Evolutionary conservation across 1,140 invertebrate genomes (phyloP).

Genomic region (Pectinophora gossypiella): DNA sequence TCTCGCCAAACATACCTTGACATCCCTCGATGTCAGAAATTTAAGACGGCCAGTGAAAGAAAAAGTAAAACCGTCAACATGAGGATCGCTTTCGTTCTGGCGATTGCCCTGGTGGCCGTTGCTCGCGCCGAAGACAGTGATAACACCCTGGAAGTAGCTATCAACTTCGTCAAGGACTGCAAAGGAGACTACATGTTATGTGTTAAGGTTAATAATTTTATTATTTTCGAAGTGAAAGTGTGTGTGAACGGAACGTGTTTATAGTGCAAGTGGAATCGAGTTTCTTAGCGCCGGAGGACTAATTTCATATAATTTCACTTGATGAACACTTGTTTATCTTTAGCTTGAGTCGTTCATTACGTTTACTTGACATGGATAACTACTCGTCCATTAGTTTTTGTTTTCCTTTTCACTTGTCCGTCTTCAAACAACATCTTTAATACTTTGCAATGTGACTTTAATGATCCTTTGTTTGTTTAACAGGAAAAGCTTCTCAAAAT

Average conservation of each 20-base stretch:
- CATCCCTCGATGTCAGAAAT: conserved; percentile 60
- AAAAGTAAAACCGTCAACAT: conserved; percentile 43
- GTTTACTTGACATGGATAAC: no score
- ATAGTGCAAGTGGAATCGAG: neutral
- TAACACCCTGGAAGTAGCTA: conserved; percentile 50
- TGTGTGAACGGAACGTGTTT: conserved; percentile 23
- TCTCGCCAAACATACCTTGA: conserved; percentile 56
- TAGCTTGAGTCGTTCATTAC: no score
- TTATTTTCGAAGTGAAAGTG: conserved; percentile 62
- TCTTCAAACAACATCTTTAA: neutral
- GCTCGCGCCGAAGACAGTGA: conserved; percentile 48
- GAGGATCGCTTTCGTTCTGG: conserved; percentile 43
- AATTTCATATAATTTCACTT: neutral
- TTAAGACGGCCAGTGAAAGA: conserved; percentile 30
- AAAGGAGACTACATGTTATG: conserved; percentile 54
- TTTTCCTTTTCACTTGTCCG: conserved; percentile 18
- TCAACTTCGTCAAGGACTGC: conserved; percentile 64
- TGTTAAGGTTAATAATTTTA: conserved; percentile 62
- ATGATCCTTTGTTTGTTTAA: conserved; percentile 25
- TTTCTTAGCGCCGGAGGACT: neutral
- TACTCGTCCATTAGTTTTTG: conserved; percentile 18
- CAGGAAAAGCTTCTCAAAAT: conserved; percentile 66
- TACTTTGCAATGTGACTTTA: neutral
- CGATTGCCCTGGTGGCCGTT: conserved; percentile 38
- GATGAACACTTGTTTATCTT: neutral